phyloP scores from a whole-genome alignment of 2,113 vertebrate species.

The Lagopus muta region DNA sequence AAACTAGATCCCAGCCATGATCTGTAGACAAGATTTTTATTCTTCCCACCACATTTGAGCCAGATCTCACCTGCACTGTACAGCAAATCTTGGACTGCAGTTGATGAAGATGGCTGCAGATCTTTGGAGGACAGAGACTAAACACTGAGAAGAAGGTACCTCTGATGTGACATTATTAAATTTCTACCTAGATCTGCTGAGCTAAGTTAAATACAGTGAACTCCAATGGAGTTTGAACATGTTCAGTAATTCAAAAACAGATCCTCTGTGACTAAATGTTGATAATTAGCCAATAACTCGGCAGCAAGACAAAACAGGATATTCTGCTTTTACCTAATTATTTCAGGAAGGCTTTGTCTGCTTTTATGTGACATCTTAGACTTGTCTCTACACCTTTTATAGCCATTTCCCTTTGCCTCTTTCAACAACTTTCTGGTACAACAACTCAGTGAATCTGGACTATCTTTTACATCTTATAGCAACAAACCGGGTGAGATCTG shows the following conservation, averaged over 20 bases:
- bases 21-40: neutral
- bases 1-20: neutral
- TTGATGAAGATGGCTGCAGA: neutral
- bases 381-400: neutral
- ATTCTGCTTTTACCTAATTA: neutral
- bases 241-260: neutral
- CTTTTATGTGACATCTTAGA: neutral
- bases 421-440: neutral
- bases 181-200: neutral
- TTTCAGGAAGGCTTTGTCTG: neutral
- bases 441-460: neutral
- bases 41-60: neutral
- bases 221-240: neutral
- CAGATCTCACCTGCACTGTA: neutral
- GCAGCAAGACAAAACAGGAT: neutral
- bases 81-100: neutral
- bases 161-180: neutral
- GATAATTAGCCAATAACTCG: neutral
- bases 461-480: neutral
- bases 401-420: neutral
- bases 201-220: neutral
- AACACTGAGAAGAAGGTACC: neutral
- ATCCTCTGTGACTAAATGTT: neutral
- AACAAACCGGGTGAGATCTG: neutral
- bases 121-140: neutral